Evolutionary conservation across 2,113 vertebrate species (phyloP), one percentile per base, ranked within the genome.

Genomic region (Camelus dromedarius): DNA sequence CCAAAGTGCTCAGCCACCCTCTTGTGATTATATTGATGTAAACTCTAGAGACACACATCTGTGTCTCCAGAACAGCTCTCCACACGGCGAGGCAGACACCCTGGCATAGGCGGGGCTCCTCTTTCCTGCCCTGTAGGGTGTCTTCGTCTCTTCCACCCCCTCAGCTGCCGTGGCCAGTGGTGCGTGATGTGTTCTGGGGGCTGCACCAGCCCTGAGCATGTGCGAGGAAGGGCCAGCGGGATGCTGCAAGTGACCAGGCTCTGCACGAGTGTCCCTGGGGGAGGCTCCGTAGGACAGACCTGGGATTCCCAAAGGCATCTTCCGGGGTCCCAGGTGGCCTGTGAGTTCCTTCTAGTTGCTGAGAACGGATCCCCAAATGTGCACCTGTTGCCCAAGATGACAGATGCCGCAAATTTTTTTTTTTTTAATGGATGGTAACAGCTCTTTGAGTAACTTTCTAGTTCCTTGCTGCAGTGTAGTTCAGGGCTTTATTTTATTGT

Each of bases 81-180:
- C 3, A 3, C 30, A 3, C 0, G 0, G 5, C 0, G 0, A 52
- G 32, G 64, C 38, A 32, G 70, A 42, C 48, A 3, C 56, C 70
- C n/a, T 24, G 3, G 14, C 3, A 22, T 1, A n/a, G 58, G 38
- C 0, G 1, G 26, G 35, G 0, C 28, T 38, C 30, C 58, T 66
- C 38, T 20, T 13, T 52, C 48, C 30, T 32, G 76, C 48, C 75
- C 20, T 67, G 35, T 6, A 12, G 32, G 3, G 14, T 24, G 19
- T 42, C 82, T 46, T 64, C 11, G 28, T 30, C 30, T 42, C 28
- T 0, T 9, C 8, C 8, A 1, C 3, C 14, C 28, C 35, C 80
- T 67, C 19, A 67, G 54, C 30, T 26, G 15, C 83, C 20, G 16
- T 32, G 70, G 10, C 35, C 67, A 52, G 4, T 6, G 42, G 38